These are phyloP conservation scores for Sminthurides aquaticus DNA, from an alignment of 2,888 invertebrate species.

Conservation along the genomic window DNA sequence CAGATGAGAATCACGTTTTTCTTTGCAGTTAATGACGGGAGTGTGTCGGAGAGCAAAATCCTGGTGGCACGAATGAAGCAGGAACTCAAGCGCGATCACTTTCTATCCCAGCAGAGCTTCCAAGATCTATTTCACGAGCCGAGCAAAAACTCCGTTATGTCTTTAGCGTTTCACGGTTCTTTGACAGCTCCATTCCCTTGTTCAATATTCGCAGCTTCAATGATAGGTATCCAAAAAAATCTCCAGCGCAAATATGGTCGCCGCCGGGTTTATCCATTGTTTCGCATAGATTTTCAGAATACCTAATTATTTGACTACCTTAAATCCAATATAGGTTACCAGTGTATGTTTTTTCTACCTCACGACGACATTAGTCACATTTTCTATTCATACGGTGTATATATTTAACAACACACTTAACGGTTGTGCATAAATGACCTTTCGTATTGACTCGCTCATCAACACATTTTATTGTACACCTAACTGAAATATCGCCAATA, in stretches of 20 bases:
- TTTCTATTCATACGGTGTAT: no score
- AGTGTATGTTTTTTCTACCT: not conserved
- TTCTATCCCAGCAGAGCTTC: constrained; percentile 15
- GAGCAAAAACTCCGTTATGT: constrained; percentile 1
- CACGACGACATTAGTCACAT: not conserved
- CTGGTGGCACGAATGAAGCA: constrained; percentile 20
- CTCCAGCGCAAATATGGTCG: constrained; percentile 4
- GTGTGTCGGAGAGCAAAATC: constrained; percentile 16
- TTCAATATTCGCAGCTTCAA: constrained; percentile 3
- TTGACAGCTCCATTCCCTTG: constrained; percentile 21
- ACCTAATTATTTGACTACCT: not conserved
- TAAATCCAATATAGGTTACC: no score
- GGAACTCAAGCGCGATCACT: constrained; percentile 25
- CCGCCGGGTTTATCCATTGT: constrained; percentile 7
- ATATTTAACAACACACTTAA: no score
- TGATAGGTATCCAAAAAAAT: constrained; percentile 13
- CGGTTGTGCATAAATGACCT: no score
- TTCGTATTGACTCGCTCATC: no score
- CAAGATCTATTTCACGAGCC: constrained; percentile 14
- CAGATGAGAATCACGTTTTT: not conserved
- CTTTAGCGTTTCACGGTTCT: constrained; percentile 15
- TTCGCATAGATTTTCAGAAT: not conserved
- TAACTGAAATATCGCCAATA: no score
- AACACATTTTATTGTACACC: no score
- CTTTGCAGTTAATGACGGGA: constrained; percentile 16